phyloP scores from a whole-genome alignment of 2,888 invertebrate genomes.

The Drosophila anomalata region DNA sequence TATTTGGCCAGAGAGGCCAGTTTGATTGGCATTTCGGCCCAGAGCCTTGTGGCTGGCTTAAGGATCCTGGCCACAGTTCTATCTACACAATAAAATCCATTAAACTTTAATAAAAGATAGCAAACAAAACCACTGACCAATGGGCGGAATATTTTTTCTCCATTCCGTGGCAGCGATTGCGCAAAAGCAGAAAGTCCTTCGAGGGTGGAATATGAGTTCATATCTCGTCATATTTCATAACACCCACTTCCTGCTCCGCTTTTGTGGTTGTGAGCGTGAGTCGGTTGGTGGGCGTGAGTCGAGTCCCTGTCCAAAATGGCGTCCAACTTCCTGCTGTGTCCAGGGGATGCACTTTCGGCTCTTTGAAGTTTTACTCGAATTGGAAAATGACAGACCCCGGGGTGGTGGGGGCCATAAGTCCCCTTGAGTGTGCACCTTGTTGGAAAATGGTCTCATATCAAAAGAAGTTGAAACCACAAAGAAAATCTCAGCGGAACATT shows the following conservation, averaged over 20 bases:
- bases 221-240: conserved; percentile 78
- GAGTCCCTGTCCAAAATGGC: conserved; percentile 57
- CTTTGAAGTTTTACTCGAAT: conserved; percentile 50
- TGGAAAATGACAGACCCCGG: conserved; percentile 39
- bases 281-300: conserved; percentile 42
- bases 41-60: conserved; percentile 29
- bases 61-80: not conserved
- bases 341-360: conserved; percentile 10
- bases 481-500: conserved; percentile 77
- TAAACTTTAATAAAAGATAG: not conserved
- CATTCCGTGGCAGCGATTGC: conserved; percentile 51
- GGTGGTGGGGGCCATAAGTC: conserved; percentile 9
- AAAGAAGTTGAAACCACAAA: conserved; percentile 80
- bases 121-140: not conserved
- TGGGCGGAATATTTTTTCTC: conserved; percentile 1
- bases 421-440: conserved; percentile 46
- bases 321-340: conserved; percentile 7
- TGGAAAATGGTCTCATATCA: conserved; percentile 65
- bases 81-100: not conserved
- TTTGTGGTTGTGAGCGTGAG: conserved; percentile 19
- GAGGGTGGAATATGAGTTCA: conserved; percentile 62
- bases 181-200: conserved; percentile 35
- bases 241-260: conserved; percentile 18
- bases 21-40: conserved; percentile 61
- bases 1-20: conserved; percentile 60